Evolutionary conservation across 92 coral and sea anemone species (phyloP), one percentile per base, ranked within the genome.

Genomic region (Micromussa lordhowensis): DNA sequence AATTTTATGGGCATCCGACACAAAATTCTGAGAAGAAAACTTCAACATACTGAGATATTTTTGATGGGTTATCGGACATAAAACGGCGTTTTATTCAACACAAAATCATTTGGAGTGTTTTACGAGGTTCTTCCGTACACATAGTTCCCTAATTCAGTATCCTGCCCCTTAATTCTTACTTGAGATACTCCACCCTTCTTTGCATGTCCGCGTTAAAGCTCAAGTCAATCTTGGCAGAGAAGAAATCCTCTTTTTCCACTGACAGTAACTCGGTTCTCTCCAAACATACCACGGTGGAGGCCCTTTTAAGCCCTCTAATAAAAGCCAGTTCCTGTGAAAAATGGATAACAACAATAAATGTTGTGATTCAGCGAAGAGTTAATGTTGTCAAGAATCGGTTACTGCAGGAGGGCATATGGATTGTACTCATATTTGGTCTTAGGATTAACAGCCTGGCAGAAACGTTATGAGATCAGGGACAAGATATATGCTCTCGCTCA

Each of bases 221-320:
- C 89, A 90, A 78, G 85, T 94, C 95, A 54, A 97, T 93, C 81
- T 94, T 95, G 77, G 96, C 87, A 55, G 77, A 78, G 64, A 92
- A 92, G 91, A 97, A 96, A 77, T 97, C 99, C 30, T 92, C 96
- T 87, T 75, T 96, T 18, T 96, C 97, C 21, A 97, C 94, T 40
- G 95, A 97, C 86, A 97, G 58, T 30, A 97, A 74, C 83, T 97
- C 99, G 2, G 98, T 92, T 82, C 81, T 86, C 82, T 97, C 94
- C 31, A 96, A 86, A 63, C 99, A 97, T 55, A 97, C 98, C 24
- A 97, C 94, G 10, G 99, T 97, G 15, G 98, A 98, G 15, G 95
- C 87, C 34, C 99, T 94, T 68, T 80, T 69, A 53, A 91, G 82
- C 59, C 86, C 88, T 68, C 98, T 91, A 26, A 97, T 90, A 81